A percentile compares a stretch with the other conserved stretches of the same genome.
Conservation (phyloP, 2,888 invertebrate species). For the Pimpla rufipes region DNA sequence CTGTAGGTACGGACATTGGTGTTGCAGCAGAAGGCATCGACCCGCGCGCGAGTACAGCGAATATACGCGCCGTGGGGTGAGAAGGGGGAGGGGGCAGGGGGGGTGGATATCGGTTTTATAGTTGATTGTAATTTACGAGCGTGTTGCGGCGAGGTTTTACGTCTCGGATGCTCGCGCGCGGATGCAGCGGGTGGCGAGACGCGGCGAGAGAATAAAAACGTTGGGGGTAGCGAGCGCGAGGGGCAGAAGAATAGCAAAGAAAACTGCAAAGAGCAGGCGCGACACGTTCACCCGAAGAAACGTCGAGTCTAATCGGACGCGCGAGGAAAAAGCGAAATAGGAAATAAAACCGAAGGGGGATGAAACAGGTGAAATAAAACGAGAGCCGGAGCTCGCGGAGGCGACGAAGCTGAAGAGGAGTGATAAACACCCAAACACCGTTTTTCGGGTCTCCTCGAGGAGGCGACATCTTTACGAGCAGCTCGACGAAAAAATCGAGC, state of each 20-base stretch:
- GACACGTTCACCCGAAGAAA: constrained; percentile 26
- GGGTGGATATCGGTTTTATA: constrained; percentile 51
- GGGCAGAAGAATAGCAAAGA: constrained; percentile 4
- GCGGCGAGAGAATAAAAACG: constrained; percentile 3
- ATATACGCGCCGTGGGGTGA: background rate
- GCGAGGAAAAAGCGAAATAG: background rate
- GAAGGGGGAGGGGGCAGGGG: no score
- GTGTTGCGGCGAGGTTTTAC: constrained; percentile 27
- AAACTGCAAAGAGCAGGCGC: constrained; percentile 35
- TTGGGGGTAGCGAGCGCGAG: background rate
- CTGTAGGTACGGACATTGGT: background rate
- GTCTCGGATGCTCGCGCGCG: constrained; percentile 13
- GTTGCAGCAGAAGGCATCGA: constrained; percentile 35
- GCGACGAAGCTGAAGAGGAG: constrained; percentile 28
- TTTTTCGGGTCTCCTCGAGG: no score
- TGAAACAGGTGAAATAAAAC: constrained; percentile 2
- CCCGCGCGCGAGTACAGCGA: constrained; percentile 14
- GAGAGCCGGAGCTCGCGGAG: constrained; percentile 20
- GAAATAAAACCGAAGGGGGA: background rate
- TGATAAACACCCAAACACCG: constrained; percentile 30
- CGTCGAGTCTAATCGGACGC: constrained; percentile 22
- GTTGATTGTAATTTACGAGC: constrained; percentile 59
- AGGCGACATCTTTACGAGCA: no score
- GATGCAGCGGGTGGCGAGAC: background rate
- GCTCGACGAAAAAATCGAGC: no score